Evolutionary conservation across 2,113 vertebrate species (phyloP), one percentile per base, ranked within the genome.

Genomic region (Rallus limicola): DNA sequence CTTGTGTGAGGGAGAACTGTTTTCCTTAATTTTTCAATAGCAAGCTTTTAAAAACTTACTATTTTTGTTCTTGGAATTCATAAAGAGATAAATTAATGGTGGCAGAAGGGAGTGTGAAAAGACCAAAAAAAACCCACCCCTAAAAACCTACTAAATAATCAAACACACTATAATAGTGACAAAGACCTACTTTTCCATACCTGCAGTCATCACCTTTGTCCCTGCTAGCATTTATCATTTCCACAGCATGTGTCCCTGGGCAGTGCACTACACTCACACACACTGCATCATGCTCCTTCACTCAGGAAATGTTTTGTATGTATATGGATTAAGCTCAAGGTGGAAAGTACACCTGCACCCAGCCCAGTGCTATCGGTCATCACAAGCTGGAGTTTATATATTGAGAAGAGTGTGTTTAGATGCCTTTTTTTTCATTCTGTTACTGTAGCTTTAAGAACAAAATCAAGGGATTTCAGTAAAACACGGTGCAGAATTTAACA

Each of bases 301-400:
- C 93, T 78, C 64, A 60, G 80, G 83, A 88, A 58, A 84, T 53
- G 19, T 26, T 84, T 31, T 84, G n/a, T 63, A 65, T 82, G 56
- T 25, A 16, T 8, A 19, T n/a, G 70, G 84, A 85, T 93, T 94
- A 88, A 92, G 70, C 65, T 72, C 71, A 64, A 95, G 87, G 82
- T 93, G 65, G 65, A 90, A 89, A 72, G 58, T 28, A 87, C 7
- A 10, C 9, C 78, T 76, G 44, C 74, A 58, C 40, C 74, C 58
- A 82, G 58, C 53, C 86, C 63, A 53, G 78, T 40, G 31, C 44
- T 90, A n/a, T 48, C 2, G 1, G 29, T n/a, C 77, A 38, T 53
- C n/a, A 58, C 53, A n/a, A 16, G 50, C 18, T 88, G 68, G 34
- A 85, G 34, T 16, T 75, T 53, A 11, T 70, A 71, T 76, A 56